A percentile compares a stretch with the other conserved stretches of the same genome.
These are phyloP conservation scores for Axis porcinus DNA, from an alignment of 2,113 vertebrate species.

Conservation along the genomic window DNA sequence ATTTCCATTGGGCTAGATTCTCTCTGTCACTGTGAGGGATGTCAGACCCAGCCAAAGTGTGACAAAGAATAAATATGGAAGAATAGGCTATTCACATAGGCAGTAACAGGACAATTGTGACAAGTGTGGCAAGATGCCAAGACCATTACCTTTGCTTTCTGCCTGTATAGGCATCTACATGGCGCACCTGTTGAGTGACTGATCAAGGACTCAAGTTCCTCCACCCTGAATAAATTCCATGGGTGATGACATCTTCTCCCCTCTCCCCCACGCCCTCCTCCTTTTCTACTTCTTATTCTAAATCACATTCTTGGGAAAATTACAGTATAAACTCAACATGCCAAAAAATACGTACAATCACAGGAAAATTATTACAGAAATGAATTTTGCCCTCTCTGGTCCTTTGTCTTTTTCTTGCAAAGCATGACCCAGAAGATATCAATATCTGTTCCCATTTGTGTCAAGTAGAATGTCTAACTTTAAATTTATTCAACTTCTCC, in stretches of 20 bases:
- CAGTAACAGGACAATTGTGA: fast-evolving
- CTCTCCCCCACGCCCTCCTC: fast-evolving
- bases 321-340: not conserved
- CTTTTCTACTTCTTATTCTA: not conserved
- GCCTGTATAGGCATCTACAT: fast-evolving
- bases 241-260: not conserved
- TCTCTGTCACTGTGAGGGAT: no score
- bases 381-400: not conserved
- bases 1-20: no score
- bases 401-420: not conserved
- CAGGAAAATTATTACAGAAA: not conserved
- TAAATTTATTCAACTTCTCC: no score
- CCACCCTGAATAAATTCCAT: not conserved
- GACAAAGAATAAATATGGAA: not conserved
- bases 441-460: no score
- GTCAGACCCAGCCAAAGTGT: not conserved
- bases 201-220: not conserved
- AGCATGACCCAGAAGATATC: not conserved
- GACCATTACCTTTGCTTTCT: not conserved
- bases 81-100: not conserved
- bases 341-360: not conserved
- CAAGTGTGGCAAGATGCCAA: fast-evolving
- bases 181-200: fast-evolving
- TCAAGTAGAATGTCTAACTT: no score
- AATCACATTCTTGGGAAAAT: not conserved